These are phyloP conservation scores for Trissonchulus latispiculum DNA, from an alignment of 2,888 invertebrate species.

Conservation along the genomic window DNA sequence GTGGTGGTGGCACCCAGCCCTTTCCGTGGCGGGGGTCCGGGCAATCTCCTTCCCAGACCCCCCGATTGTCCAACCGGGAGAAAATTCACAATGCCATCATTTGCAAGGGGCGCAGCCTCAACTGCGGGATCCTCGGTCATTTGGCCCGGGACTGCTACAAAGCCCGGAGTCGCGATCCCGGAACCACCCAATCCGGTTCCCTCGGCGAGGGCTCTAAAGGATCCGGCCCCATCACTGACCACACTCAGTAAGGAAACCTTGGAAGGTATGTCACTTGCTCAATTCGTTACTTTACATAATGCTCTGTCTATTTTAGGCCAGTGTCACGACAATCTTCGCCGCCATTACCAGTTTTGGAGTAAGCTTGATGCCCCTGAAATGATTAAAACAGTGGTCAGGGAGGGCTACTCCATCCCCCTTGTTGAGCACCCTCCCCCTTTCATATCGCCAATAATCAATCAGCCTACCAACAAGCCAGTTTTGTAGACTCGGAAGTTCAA, in stretches of 20 bases:
- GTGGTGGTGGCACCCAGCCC: background rate
- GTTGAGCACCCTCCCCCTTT: background rate
- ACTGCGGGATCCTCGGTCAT: background rate
- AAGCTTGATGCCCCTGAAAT: background rate
- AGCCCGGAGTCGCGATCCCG: too few species aligned
- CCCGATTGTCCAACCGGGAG: background rate
- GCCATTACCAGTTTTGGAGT: background rate
- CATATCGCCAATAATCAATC: background rate
- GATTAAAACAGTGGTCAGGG: background rate
- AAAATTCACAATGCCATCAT: background rate
- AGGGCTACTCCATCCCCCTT: background rate
- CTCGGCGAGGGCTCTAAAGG: background rate
- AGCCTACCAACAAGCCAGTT: background rate
- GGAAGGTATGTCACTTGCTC: background rate
- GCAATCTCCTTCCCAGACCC: background rate
- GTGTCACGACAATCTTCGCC: background rate
- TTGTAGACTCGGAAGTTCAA: background rate
- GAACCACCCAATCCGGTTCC: too few species aligned
- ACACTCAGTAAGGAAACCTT: background rate
- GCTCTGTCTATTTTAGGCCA: background rate
- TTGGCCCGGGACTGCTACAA: background rate
- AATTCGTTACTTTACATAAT: background rate
- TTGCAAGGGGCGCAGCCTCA: background rate
- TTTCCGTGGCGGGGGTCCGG: background rate
- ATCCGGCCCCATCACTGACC: background rate